These are phyloP conservation scores for Samia ricini DNA, from an alignment of 1,140 invertebrate genomes.

Conservation along the genomic window DNA sequence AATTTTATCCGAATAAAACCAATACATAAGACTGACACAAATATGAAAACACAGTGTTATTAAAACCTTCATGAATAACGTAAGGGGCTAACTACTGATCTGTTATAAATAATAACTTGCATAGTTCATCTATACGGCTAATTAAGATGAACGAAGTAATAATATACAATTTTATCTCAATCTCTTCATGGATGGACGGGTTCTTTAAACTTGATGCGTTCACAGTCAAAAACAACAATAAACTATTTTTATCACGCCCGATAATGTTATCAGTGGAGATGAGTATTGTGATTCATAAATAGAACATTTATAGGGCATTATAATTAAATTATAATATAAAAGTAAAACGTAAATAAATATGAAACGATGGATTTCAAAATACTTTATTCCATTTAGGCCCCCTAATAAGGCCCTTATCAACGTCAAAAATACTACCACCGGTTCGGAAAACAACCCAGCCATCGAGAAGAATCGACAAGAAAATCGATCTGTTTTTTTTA, in stretches of 20 bases:
- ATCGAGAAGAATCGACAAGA: too few relatives aligned
- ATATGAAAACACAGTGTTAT: too few relatives aligned
- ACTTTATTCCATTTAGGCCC: too few relatives aligned
- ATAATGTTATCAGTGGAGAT: background rate
- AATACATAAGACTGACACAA: too few relatives aligned
- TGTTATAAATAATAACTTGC: background rate
- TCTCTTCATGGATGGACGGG: background rate
- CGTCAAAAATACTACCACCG: too few relatives aligned
- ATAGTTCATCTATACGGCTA: background rate
- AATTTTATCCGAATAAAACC: too few relatives aligned
- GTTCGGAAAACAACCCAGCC: too few relatives aligned
- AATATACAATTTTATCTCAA: background rate
- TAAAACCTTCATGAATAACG: too few relatives aligned
- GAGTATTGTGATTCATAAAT: background rate
- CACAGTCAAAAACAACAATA: background rate
- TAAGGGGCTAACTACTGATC: background rate
- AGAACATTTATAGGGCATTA: background rate
- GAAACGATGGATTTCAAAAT: too few relatives aligned
- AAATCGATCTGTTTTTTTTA: too few relatives aligned
- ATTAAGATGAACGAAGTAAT: background rate
- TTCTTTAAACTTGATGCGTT: background rate
- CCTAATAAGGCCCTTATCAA: too few relatives aligned
- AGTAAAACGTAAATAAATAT: background rate
- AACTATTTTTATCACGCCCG: background rate
- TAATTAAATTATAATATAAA: background rate